These are phyloP conservation scores for Verasper variegatus DNA, from an alignment of 2,113 vertebrate genomes.

Conservation along the genomic window DNA sequence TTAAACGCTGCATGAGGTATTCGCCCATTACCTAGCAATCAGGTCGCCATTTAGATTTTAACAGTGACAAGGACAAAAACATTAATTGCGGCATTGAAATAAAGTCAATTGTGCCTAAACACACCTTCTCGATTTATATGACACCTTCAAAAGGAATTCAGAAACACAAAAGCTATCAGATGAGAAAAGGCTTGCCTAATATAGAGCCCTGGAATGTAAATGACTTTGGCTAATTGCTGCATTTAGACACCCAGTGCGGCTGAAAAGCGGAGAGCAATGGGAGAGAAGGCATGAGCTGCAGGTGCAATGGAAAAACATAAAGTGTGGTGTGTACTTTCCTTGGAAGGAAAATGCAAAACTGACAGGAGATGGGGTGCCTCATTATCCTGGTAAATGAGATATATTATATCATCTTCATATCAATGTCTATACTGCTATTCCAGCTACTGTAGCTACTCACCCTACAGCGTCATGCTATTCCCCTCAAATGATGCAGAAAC, in stretches of 20 bases:
- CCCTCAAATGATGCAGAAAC: constrained; percentile 11
- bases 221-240: constrained; percentile 75
- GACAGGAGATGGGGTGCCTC: background rate
- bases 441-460: background rate
- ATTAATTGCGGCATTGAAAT: constrained; percentile 7
- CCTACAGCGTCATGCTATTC: background rate
- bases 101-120: constrained; percentile 19
- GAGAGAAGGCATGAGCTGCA: constrained; percentile 60
- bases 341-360: constrained; percentile 3
- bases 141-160: constrained; percentile 61
- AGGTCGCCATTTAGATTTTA: background rate
- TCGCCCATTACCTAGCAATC: background rate
- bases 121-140: constrained; percentile 39
- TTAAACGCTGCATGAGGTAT: background rate
- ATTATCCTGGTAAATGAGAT: background rate
- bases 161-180: constrained; percentile 71
- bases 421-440: constrained; percentile 1
- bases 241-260: constrained; percentile 66
- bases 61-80: constrained; percentile 8
- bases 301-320: constrained; percentile 54
- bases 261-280: constrained; percentile 42
- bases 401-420: background rate
- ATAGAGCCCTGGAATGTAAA: constrained; percentile 71
- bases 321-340: constrained; percentile 19
- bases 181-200: constrained; percentile 62